phyloP scores from a whole-genome alignment of 2,113 vertebrate genomes.

The Geothlypis trichas region DNA sequence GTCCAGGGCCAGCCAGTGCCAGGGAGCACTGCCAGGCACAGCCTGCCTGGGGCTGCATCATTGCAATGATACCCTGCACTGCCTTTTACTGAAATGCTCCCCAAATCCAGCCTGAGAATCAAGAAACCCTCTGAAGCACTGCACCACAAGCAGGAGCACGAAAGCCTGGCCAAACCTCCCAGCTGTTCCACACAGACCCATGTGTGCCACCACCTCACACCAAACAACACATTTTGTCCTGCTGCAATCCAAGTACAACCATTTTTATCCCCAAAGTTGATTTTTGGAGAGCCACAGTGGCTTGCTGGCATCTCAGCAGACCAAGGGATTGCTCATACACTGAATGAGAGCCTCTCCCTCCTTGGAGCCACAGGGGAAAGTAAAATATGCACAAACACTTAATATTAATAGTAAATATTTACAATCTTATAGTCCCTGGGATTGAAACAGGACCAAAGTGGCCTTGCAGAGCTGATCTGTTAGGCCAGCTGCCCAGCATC shows the following conservation, averaged over 20 bases:
- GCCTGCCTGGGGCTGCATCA: not conserved
- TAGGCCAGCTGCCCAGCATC: not conserved
- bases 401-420: not conserved
- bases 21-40: not conserved
- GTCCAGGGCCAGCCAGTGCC: not conserved
- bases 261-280: not conserved
- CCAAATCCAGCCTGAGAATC: not conserved
- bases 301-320: not conserved
- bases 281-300: not conserved
- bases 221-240: not conserved
- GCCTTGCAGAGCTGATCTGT: not conserved
- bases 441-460: not conserved
- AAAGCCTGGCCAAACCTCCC: not conserved
- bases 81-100: not conserved
- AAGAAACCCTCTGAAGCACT: not conserved
- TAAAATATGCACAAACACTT: not conserved
- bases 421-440: not conserved
- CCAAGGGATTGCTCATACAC: fast-evolving
- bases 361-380: not conserved
- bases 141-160: not conserved
- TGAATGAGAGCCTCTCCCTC: fast-evolving
- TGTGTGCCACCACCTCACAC: not conserved
- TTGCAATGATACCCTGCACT: not conserved
- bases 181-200: not conserved
- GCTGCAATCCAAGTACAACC: not conserved